Evolutionary conservation across 2,888 invertebrate genomes (phyloP).

Genomic region (Lasioglossum leucozonium): DNA sequence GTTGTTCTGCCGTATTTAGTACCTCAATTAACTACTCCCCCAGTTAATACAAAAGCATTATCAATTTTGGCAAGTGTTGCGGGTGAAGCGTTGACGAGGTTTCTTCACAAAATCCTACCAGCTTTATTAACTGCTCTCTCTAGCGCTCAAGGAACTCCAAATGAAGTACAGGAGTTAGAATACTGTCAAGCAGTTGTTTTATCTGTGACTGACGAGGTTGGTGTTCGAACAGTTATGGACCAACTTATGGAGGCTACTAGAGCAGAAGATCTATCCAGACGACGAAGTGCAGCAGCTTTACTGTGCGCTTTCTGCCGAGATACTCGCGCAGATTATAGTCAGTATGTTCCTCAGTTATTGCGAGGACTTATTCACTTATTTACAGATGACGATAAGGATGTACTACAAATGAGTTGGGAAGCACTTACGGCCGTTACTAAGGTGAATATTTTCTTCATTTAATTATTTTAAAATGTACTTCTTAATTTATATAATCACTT

Average conservation of each 20-base stretch:
- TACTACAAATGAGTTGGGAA: constrained; percentile 95
- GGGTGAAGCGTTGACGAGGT: constrained; percentile 95
- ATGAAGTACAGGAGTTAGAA: constrained; percentile 91
- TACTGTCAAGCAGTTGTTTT: constrained; percentile 97
- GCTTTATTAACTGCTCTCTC: constrained; percentile 93
- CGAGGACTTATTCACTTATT: constrained; percentile 94
- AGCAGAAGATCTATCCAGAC: constrained; percentile 87
- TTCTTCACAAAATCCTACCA: constrained; percentile 95
- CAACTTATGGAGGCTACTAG: constrained; percentile 92
- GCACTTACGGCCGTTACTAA: constrained; percentile 95
- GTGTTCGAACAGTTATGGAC: constrained; percentile 94
- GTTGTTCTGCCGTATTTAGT: constrained; percentile 98
- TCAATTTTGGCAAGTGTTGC: constrained; percentile 97
- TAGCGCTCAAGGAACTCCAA: constrained; percentile 88
- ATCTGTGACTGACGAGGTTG: constrained; percentile 94
- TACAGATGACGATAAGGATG: constrained; percentile 92
- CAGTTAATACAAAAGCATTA: constrained; percentile 96
- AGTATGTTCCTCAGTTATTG: constrained; percentile 94
- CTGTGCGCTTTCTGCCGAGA: constrained; percentile 96
- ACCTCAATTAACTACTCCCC: constrained; percentile 95
- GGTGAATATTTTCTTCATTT: constrained; percentile 80
- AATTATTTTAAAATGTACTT: not conserved
- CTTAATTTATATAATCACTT: not conserved
- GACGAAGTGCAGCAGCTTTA: constrained; percentile 94
- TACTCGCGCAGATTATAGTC: constrained; percentile 93